Conservation (phyloP, 2,888 invertebrate genomes). For the Leucophenga montana region DNA sequence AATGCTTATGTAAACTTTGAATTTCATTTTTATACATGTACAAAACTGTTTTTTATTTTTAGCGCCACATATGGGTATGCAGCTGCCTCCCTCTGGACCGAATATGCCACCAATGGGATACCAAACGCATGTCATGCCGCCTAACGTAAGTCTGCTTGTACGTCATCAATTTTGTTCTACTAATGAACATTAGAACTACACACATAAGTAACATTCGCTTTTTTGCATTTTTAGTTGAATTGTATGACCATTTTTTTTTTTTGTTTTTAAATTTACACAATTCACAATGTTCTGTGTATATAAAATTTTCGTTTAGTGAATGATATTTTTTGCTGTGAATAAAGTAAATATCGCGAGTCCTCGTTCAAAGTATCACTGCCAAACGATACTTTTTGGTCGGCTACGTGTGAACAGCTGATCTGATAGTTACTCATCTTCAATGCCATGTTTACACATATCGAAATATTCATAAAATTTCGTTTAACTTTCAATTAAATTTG, state of each 20-base stretch:
- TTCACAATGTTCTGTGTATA: background rate
- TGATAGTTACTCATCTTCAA: no score
- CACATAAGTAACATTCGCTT: background rate
- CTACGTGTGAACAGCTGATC: no score
- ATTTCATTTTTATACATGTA: background rate
- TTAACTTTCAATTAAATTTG: no score
- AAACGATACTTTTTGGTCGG: no score
- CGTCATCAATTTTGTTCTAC: background rate
- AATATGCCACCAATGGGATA: slow-evolving; percentile 75
- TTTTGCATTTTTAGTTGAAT: background rate
- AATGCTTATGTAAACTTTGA: background rate
- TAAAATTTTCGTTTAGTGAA: no score
- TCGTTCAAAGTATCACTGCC: no score
- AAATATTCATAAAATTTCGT: no score
- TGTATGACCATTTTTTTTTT: background rate
- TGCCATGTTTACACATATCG: no score
- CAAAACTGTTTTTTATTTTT: slow-evolving; percentile 23
- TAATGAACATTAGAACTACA: background rate
- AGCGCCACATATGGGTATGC: slow-evolving; percentile 73
- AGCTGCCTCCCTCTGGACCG: slow-evolving; percentile 73
- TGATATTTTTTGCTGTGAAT: no score
- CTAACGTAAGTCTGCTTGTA: slow-evolving; percentile 70
- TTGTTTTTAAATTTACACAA: background rate
- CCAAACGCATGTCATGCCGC: slow-evolving; percentile 78
- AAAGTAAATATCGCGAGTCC: no score